phyloP scores from a whole-genome alignment of 2,888 invertebrate species.

The Lasius platythorax region DNA sequence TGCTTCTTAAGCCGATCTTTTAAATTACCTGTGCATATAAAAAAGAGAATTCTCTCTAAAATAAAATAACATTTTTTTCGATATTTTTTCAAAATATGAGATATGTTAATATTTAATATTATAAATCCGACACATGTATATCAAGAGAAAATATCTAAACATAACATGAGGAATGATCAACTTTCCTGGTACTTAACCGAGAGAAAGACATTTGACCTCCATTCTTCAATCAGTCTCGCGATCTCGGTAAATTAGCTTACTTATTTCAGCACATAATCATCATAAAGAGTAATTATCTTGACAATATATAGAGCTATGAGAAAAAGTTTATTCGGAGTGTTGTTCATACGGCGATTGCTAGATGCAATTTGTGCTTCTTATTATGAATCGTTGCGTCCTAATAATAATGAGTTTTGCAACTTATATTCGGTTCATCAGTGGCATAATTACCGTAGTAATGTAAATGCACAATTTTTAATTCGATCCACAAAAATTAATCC shows the following conservation, averaged over 20 bases:
- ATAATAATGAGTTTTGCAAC: background rate
- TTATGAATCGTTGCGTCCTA: background rate
- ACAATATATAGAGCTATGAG: background rate
- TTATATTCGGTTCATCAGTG: background rate
- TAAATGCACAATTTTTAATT: slow-evolving; percentile 25
- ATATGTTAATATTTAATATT: slow-evolving; percentile 12
- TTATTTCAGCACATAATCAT: background rate
- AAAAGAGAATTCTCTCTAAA: background rate
- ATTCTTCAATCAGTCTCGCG: background rate
- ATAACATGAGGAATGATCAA: background rate
- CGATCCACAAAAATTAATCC: slow-evolving; percentile 19
- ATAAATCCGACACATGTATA: background rate
- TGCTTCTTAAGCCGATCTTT: background rate
- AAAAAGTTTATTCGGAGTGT: slow-evolving; percentile 5
- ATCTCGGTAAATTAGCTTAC: background rate
- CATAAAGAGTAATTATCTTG: slow-evolving; percentile 20
- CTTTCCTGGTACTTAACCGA: background rate
- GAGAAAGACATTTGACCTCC: slow-evolving; percentile 20
- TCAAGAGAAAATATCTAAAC: background rate
- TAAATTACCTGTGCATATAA: background rate
- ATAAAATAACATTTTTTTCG: slow-evolving; percentile 6
- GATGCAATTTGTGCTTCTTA: slow-evolving; percentile 22
- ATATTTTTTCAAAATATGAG: slow-evolving; percentile 21
- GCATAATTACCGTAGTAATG: slow-evolving; percentile 16
- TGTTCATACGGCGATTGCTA: slow-evolving; percentile 17